These are phyloP conservation scores for Nasonia oneida DNA, from an alignment of 2,888 invertebrate genomes.

Conservation along the genomic window DNA sequence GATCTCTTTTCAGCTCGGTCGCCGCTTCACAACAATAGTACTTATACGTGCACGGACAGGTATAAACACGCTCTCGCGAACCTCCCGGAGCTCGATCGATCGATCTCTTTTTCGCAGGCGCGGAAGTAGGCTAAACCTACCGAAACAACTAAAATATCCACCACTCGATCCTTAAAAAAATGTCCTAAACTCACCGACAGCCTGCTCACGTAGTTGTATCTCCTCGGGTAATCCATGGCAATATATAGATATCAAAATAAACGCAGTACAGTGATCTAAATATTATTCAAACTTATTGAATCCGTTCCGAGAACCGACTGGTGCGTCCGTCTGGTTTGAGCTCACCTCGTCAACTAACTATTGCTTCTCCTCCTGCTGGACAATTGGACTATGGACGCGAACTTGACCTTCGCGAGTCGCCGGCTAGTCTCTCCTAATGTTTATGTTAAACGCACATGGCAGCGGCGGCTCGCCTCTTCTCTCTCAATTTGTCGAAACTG, in stretches of 20 bases:
- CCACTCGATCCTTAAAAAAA: not conserved
- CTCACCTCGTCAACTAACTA: not conserved
- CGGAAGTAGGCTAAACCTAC: not conserved
- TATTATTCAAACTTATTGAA: not conserved
- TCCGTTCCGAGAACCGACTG: not conserved
- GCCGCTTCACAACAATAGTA: not conserved
- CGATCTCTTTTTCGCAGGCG: not conserved
- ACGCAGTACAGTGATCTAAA: not conserved
- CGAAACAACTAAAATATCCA: not conserved
- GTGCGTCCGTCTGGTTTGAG: not conserved
- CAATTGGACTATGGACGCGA: slow-evolving; percentile 5
- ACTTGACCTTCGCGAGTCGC: slow-evolving; percentile 2
- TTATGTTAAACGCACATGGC: slow-evolving; percentile 21
- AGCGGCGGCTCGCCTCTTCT: not conserved
- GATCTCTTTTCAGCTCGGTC: not conserved
- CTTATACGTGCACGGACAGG: not conserved
- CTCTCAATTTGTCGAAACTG: slow-evolving; percentile 15
- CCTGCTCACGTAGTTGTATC: slow-evolving; percentile 7
- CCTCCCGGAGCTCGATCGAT: not conserved
- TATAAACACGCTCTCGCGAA: not conserved
- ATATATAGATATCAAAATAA: not conserved
- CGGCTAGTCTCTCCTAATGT: not conserved
- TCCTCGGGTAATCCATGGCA: slow-evolving; percentile 29
- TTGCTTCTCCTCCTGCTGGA: not conserved
- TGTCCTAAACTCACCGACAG: slow-evolving; percentile 22